A percentile compares a stretch with the other conserved stretches of the same genome.
These are phyloP conservation scores for Euwallacea fornicatus DNA, from an alignment of 1,140 invertebrate genomes.

Conservation along the genomic window DNA sequence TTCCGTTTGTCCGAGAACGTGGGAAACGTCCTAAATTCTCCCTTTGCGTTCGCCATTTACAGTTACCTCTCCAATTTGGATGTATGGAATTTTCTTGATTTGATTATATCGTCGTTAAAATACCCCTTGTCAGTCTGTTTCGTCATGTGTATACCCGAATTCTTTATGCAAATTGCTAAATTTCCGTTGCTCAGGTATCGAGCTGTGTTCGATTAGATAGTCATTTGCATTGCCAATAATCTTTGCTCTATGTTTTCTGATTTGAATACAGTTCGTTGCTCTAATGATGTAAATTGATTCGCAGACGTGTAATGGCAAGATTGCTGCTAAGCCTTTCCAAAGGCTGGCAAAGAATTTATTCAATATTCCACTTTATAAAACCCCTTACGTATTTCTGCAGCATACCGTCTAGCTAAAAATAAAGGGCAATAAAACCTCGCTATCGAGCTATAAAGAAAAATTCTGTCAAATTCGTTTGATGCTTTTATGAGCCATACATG, in stretches of 20 bases:
- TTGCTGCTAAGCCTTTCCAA: background rate
- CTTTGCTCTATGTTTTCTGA: slow-evolving; percentile 7
- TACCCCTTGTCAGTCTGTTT: background rate
- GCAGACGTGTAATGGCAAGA: background rate
- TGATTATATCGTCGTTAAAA: background rate
- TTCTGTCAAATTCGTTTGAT: slow-evolving; percentile 31
- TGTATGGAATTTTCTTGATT: slow-evolving; percentile 10
- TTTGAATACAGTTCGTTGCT: slow-evolving; percentile 7
- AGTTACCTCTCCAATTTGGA: slow-evolving; percentile 6
- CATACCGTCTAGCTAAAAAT: slow-evolving; percentile 20
- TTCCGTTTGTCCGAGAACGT: slow-evolving; percentile 27
- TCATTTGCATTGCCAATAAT: slow-evolving; percentile 12
- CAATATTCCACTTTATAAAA: slow-evolving; percentile 8
- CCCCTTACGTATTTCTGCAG: slow-evolving; percentile 4
- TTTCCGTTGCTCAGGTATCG: background rate
- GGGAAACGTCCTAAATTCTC: slow-evolving; percentile 27
- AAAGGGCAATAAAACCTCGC: slow-evolving; percentile 23
- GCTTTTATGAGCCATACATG: slow-evolving; percentile 31
- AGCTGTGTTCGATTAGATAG: background rate
- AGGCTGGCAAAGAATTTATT: background rate
- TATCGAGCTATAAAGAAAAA: slow-evolving; percentile 26
- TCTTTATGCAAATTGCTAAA: slow-evolving; percentile 1
- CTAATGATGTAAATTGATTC: slow-evolving; percentile 5
- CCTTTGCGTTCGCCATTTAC: slow-evolving; percentile 7
- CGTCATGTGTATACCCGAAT: background rate